Evolutionary conservation across 2,888 invertebrate genomes (phyloP), one percentile per base, ranked within the genome.

Genomic region (Argynnis bischoffii): DNA sequence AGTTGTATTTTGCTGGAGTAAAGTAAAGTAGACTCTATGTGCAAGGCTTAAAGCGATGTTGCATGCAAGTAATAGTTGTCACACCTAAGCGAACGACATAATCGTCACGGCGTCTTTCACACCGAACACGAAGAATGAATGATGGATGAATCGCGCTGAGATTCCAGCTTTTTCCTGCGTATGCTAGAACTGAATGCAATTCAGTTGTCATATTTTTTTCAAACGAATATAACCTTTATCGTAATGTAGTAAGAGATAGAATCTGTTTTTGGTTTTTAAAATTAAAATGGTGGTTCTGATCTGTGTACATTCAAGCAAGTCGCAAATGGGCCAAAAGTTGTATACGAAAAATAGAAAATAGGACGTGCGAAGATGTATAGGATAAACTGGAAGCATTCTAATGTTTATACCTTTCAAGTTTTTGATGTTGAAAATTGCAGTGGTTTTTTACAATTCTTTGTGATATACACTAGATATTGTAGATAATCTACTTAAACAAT

Each of bases 41-140:
- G 74, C 79, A 82, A 69, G 56, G 14, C 18, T 85, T 85, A 81
- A 84, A 79, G 79, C 68, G 76, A 73, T 71, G 69, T 69, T 57
- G 74, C 68, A 69, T 51, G 78, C 75, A 80, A 65, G 72, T 70
- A 53, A 63, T 53, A 54, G 55, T 69, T 81, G 80, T 82, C 76
- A 77, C 79, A 81, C 79, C 73, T 81, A 80, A 82, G 79, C 81
- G 80, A 77, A 81, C 81, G 84, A 85, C 84, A 89, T 85, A 90
- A 88, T 88, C 86, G 83, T 87, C 85, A 87, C 81, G 86, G 79
- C 85, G 83, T 88, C 89, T 89, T 90, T 89, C 89, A 91, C 83
- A 85, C 81, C 81, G 78, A 79, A 83, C 72, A 75, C 79, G 84
- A 77, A 83, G 84, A 84, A 86, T 88, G 87, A 89, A 88, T 88